phyloP scores from a whole-genome alignment of 2,113 vertebrate species.

The Ardeotis arabs region DNA sequence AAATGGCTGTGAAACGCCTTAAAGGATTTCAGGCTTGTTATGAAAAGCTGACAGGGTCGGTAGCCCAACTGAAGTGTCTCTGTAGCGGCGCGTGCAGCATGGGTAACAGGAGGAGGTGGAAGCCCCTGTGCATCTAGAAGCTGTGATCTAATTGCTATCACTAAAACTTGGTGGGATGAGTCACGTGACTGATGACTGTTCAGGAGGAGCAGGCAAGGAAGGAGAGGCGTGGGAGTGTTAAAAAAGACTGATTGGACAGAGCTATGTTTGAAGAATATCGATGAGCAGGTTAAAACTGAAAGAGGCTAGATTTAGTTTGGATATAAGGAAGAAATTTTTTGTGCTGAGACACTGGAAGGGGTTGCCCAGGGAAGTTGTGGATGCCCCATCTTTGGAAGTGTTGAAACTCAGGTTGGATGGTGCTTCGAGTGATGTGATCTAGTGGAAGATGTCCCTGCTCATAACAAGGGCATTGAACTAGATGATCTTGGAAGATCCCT shows the following conservation, averaged over 20 bases:
- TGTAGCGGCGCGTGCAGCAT: too few relatives aligned
- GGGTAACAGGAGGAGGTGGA: too few relatives aligned
- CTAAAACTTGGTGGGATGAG: background rate
- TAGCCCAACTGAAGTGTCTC: too few relatives aligned
- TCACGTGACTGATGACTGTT: background rate
- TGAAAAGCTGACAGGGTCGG: background rate
- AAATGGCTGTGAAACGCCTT: background rate
- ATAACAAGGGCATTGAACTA: fast-evolving
- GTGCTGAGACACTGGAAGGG: background rate
- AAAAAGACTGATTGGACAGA: background rate
- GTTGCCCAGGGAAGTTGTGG: background rate
- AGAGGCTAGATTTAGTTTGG: background rate
- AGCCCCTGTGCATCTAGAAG: too few relatives aligned
- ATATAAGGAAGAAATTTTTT: background rate
- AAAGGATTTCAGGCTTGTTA: background rate
- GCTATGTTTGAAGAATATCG: background rate
- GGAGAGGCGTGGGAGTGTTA: too few relatives aligned
- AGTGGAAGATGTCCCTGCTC: background rate
- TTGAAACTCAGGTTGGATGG: background rate
- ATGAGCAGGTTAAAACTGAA: background rate
- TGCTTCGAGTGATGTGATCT: background rate
- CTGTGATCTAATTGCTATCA: background rate
- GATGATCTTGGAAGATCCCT: background rate
- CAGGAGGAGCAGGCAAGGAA: background rate
- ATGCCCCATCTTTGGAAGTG: background rate